Percentiles rank a stretch among this genome's conserved stretches.
Evolutionary conservation across 1,140 invertebrate species (phyloP).

Genomic region (Acyrthosiphon pisum): DNA sequence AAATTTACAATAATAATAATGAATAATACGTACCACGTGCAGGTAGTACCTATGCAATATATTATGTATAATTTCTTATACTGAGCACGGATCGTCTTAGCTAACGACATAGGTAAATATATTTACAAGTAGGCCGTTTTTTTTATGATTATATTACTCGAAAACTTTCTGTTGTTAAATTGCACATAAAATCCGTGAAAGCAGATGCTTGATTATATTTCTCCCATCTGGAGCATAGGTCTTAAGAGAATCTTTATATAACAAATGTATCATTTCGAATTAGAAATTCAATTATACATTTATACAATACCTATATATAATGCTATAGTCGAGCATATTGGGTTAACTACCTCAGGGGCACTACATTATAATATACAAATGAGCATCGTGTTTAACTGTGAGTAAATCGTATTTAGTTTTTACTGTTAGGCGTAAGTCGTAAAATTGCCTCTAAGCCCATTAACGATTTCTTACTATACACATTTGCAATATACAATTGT

Average conservation of each 20-base stretch:
- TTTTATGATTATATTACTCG: neutral
- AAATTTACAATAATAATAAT: neutral
- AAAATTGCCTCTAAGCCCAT: neutral
- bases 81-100: neutral
- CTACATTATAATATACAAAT: neutral
- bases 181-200: neutral
- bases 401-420: neutral
- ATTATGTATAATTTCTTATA: neutral
- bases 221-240: neutral
- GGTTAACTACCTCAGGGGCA: neutral
- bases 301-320: neutral
- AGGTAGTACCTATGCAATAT: neutral
- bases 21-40: neutral
- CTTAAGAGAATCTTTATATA: neutral
- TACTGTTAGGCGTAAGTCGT: neutral
- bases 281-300: slow-evolving; percentile 12
- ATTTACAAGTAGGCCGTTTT: slow-evolving; percentile 9
- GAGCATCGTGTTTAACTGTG: neutral
- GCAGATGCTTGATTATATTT: neutral
- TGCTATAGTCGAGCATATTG: neutral
- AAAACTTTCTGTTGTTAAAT: slow-evolving; percentile 32
- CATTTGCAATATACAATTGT: neutral
- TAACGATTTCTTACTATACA: neutral
- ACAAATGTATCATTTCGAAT: neutral
- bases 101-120: neutral